Evolutionary conservation across 2,797 vertebrate species (phyloP).

Genomic region (Gadopsis bispinosus): DNA sequence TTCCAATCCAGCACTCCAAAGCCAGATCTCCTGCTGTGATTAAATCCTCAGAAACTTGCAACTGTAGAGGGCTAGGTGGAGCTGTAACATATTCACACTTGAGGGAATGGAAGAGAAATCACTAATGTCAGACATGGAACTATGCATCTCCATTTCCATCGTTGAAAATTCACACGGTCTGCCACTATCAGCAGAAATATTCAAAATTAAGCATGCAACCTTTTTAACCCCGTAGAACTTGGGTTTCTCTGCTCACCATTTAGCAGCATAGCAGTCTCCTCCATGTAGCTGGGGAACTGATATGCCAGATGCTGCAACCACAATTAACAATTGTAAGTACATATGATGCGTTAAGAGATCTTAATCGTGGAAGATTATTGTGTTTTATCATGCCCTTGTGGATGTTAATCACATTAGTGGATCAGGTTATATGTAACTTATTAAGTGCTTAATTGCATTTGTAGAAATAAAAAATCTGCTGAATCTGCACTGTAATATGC

Average conservation of each 20-base stretch:
- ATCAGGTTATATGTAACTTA: constrained; percentile 58
- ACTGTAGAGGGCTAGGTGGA: constrained; percentile 38
- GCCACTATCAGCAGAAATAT: constrained; percentile 33
- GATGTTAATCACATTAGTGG: constrained; percentile 51
- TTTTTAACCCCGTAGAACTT: constrained; percentile 37
- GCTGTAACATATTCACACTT: constrained; percentile 20
- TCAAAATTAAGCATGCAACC: constrained; percentile 43
- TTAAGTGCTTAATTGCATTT: constrained; percentile 54
- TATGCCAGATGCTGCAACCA: constrained; percentile 46
- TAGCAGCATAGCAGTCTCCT: constrained; percentile 20
- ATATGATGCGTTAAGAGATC: constrained; percentile 51
- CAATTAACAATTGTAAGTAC: constrained; percentile 45
- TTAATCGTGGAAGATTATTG: constrained; percentile 47
- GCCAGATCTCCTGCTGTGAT: constrained; percentile 50
- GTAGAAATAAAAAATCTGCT: constrained; percentile 16
- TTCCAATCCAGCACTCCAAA: constrained; percentile 48
- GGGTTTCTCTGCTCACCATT: constrained; percentile 21
- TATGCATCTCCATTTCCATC: constrained; percentile 11
- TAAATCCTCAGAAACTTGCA: constrained; percentile 48
- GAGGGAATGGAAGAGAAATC: constrained; percentile 12
- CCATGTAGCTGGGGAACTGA: constrained; percentile 37
- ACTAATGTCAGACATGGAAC: constrained; percentile 38
- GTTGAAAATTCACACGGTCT: constrained; percentile 26
- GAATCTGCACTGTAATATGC: constrained; percentile 48
- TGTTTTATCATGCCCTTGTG: constrained; percentile 50